Evolutionary conservation across 2,797 vertebrate genomes (phyloP), one percentile per base, ranked within the genome.

Genomic region (Microctenopoma stevenorrisi): DNA sequence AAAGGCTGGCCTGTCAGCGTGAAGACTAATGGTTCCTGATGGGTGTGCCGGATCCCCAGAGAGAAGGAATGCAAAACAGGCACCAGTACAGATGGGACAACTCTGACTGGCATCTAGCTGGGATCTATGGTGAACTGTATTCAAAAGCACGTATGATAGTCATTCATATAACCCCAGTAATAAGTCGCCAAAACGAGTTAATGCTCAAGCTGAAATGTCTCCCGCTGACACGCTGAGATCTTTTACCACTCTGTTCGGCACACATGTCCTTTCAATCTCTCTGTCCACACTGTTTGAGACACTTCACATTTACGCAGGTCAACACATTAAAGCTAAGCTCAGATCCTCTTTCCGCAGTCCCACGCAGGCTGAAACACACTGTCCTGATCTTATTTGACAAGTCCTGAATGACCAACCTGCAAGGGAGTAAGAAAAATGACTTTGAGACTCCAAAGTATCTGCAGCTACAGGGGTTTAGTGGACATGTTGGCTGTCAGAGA

Each of bases 21-120:
- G 72, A 88, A 85, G 88, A 90, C 88, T 88, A 91, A 92, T 92
- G 87, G 76, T 25, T 88, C 76, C 85, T 92, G 89, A 92, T 90
- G 86, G 85, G 84, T 85, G 87, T 76, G 83, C 75, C 82, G 79
- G 64, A 83, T 85, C 78, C 79, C 81, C 58, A 72, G 72, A 81
- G 78, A 87, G 79, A 74, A 43, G 37, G 52, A 83, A 73, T 37
- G 62, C 74, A 84, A 81, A 86, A 54, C 69, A 62, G 81, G 78
- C 76, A 70, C 84, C 67, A 64, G 74, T 52, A 62, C 78, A 85
- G 79, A 85, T 10, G 64, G 64, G 68, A 78, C 58, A 15, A 28
- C 70, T 77, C 58, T 64, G 72, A 75, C 81, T 65, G 75, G 52
- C 18, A 4, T 35, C 33, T 22, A 48, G 46, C 46, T 25, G 46